Conservation (phyloP, 2,113 vertebrate genomes). For the Rhipidura dahli region DNA sequence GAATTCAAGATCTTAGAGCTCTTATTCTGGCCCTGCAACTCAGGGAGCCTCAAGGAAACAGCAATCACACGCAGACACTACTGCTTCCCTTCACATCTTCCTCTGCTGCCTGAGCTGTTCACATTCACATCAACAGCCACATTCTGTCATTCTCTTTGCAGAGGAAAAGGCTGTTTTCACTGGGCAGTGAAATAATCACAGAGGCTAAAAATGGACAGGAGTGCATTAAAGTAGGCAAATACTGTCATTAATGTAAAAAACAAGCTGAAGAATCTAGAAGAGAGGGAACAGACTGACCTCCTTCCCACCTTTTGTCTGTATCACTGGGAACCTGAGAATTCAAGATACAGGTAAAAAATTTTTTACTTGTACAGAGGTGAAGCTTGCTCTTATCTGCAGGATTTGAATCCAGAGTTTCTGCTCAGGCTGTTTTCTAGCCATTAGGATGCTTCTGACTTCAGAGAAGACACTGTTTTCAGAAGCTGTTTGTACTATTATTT, state of each 20-base stretch:
- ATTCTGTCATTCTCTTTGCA: neutral
- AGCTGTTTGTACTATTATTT: neutral
- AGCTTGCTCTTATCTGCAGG: neutral
- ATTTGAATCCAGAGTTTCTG: neutral
- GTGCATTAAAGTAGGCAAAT: neutral
- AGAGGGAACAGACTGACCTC: neutral
- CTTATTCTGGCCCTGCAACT: neutral
- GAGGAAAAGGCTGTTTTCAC: neutral
- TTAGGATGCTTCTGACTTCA: neutral
- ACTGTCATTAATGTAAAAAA: neutral
- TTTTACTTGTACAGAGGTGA: neutral
- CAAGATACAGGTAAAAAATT: neutral
- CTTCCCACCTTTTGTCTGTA: neutral
- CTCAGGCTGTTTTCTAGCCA: neutral
- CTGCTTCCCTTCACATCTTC: neutral
- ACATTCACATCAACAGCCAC: neutral
- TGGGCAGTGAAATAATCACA: neutral
- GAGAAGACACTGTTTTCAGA: neutral
- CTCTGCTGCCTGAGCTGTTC: neutral
- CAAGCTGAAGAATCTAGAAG: neutral
- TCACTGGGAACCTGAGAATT: neutral
- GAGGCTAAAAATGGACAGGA: neutral
- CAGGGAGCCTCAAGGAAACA: neutral
- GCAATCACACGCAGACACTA: neutral
- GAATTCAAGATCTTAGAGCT: neutral